These are phyloP conservation scores for Danio albolineatus DNA, from an alignment of 2,797 vertebrate species.

Conservation along the genomic window DNA sequence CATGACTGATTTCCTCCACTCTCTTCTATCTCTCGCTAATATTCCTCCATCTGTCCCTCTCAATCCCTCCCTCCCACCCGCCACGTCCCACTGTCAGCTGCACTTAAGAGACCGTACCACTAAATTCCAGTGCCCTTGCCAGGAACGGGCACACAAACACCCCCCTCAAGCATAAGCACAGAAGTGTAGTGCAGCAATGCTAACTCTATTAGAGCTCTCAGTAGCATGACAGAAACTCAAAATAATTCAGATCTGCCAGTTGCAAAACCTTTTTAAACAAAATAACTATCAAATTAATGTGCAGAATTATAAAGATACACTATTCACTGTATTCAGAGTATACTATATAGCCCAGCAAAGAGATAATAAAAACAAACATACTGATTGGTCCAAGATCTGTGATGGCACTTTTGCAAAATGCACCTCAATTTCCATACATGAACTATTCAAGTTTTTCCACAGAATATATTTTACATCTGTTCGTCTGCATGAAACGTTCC, in stretches of 20 bases:
- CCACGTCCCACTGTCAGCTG: constrained; percentile 64
- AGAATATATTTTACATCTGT: no score
- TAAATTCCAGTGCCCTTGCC: constrained; percentile 59
- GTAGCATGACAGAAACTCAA: background rate
- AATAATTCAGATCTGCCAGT: background rate
- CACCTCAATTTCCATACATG: no score
- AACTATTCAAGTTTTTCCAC: no score
- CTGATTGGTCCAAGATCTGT: no score
- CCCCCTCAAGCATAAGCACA: background rate
- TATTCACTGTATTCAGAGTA: background rate
- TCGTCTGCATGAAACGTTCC: no score
- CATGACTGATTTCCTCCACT: constrained; percentile 64
- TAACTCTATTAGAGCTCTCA: background rate
- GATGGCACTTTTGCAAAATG: no score
- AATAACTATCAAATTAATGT: background rate
- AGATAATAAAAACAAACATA: background rate
- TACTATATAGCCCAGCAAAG: background rate
- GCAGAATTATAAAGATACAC: background rate
- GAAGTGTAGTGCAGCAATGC: no score
- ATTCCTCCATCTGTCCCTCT: background rate
- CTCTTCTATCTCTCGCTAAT: constrained; percentile 10
- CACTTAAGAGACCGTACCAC: constrained; percentile 63
- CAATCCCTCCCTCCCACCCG: constrained; percentile 6
- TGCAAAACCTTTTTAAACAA: background rate
- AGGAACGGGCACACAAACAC: constrained; percentile 25